Evolutionary conservation across 1,140 invertebrate genomes (phyloP), one percentile per base, ranked within the genome.

Genomic region (Oedothorax gibbosus): DNA sequence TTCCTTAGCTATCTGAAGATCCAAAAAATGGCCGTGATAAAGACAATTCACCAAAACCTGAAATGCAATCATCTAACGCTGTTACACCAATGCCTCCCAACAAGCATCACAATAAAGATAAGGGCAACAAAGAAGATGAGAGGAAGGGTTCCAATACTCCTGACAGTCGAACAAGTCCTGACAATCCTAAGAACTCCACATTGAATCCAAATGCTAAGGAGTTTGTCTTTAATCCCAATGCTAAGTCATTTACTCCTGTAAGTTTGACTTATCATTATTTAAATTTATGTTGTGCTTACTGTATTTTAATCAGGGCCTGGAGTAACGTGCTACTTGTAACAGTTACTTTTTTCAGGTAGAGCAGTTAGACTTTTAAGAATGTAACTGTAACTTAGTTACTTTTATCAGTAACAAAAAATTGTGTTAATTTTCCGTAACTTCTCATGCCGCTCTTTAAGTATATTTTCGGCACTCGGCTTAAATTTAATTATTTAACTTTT

Each of bases 121-220:
- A 78, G 53, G 9, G 6, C 7, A 81, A 81, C 8, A 76, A 85
- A n/a, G 83, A 85, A 71, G 83, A 85, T 35, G 71, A 83, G 1
- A 69, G 73, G 53, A 85, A 78, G 49, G 35, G 49, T 15, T 50
- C 56, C 10, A 73, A 11, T 57, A 51, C 21, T 50, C 66, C 75
- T 7, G 73, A 81, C 54, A 86, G 21, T 51, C 21, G 73, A 72
- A 78, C 12, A 91, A 84, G 92, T 62, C 91, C 92, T 7, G 91
- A 90, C 68, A 92, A 93, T 21, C 90, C 94, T 50, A 94, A 95
- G 88, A 95, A 95, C 88, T 96, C 94, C 20, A 96, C 93, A 0
- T 91, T 96, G 54, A 96, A 96, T 92, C 95, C 95, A 53, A 94
- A 96, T 89, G 95, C 95, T 20, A 96, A 96, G 90, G 95, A 96